Evolutionary conservation across 64 coral and sea anemone genomes (phyloP).

Genomic region (Montipora foliosa): DNA sequence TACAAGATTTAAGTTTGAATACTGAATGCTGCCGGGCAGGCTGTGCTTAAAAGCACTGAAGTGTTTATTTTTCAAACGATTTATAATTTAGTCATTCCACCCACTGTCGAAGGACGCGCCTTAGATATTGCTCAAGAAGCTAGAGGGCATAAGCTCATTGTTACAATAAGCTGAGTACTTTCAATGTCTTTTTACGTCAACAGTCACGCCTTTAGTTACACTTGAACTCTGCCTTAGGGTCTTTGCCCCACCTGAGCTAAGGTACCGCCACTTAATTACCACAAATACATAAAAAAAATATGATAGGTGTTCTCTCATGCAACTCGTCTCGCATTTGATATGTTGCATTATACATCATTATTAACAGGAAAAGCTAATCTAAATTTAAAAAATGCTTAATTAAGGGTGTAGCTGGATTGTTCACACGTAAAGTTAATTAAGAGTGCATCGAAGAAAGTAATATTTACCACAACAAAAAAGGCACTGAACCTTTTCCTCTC

Average conservation of each 20-base stretch:
- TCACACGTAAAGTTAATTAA: too few species aligned
- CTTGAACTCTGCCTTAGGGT: neutral
- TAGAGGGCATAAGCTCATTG: neutral
- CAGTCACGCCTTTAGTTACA: neutral
- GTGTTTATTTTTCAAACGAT: neutral
- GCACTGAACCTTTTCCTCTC: too few species aligned
- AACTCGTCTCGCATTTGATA: too few species aligned
- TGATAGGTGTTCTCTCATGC: too few species aligned
- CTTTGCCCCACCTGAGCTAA: neutral
- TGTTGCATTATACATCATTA: too few species aligned
- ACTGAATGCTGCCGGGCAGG: too few species aligned
- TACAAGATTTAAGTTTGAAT: too few species aligned
- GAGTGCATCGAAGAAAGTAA: too few species aligned
- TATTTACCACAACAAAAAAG: too few species aligned
- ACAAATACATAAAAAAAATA: neutral
- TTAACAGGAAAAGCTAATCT: too few species aligned
- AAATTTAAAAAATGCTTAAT: too few species aligned
- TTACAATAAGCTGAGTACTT: neutral
- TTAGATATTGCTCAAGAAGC: neutral
- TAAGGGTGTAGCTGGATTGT: too few species aligned
- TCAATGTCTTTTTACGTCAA: neutral
- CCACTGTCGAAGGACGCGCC: neutral
- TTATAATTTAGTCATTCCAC: neutral
- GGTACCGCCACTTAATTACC: neutral
- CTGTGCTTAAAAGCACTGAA: neutral